phyloP scores from a whole-genome alignment of 2,797 vertebrate genomes.

The Pagetopsis macropterus region DNA sequence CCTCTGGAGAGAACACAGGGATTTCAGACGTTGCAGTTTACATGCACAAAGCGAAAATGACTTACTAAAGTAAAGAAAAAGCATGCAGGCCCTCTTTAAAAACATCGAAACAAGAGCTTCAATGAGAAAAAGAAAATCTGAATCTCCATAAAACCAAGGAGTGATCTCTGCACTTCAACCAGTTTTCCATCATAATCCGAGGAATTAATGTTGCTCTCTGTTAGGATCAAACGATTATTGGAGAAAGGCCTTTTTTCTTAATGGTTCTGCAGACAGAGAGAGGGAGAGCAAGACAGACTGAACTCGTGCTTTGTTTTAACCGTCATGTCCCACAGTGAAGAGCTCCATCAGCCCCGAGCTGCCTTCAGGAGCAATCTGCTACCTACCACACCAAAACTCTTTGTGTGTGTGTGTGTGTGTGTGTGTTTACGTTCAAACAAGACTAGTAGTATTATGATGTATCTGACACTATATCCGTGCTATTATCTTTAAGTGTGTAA shows the following conservation, averaged over 20 bases:
- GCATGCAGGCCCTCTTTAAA: background rate
- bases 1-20: too few relatives aligned
- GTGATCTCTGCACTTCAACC: background rate
- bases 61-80: background rate
- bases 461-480: slow-evolving; percentile 13
- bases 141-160: background rate
- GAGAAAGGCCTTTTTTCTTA: background rate
- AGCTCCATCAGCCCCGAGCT: slow-evolving; percentile 56
- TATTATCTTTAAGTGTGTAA: slow-evolving; percentile 9
- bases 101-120: background rate
- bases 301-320: slow-evolving; percentile 53
- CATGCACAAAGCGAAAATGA: too few relatives aligned
- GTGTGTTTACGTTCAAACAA: background rate
- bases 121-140: background rate
- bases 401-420: background rate
- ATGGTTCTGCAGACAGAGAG: background rate
- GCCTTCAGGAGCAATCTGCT: slow-evolving; percentile 66
- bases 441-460: slow-evolving; percentile 19
- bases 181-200: background rate
- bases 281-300: background rate
- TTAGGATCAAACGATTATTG: slow-evolving; percentile 11
- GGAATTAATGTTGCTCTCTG: background rate
- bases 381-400: slow-evolving; percentile 23
- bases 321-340: slow-evolving; percentile 48
- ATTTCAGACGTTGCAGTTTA: too few relatives aligned